Percentiles rank a stretch among this genome's conserved stretches.
Evolutionary conservation across 2,888 invertebrate species (phyloP).

Genomic region (Leucoma salicis): DNA sequence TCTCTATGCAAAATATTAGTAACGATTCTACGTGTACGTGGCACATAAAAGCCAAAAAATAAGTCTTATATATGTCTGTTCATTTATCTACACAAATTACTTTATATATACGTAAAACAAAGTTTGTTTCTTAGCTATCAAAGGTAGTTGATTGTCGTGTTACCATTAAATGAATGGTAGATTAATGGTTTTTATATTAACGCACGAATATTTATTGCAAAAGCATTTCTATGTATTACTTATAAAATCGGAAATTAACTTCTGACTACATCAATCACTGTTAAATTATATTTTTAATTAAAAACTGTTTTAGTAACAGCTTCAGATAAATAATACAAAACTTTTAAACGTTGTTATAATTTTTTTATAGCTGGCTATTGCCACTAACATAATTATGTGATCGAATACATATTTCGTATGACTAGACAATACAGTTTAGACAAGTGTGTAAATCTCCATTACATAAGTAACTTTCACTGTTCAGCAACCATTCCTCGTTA

Average conservation of each 20-base stretch:
- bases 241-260: constrained; percentile 3
- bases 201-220: too few species aligned
- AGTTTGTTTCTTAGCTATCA: too few species aligned
- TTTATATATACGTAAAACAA: too few species aligned
- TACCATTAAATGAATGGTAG: too few species aligned
- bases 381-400: background rate
- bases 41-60: too few species aligned
- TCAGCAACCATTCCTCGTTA: constrained; percentile 44
- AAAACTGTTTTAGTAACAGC: constrained; percentile 4
- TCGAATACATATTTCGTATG: constrained; percentile 25
- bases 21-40: too few species aligned
- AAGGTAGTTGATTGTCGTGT: too few species aligned
- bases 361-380: background rate
- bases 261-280: background rate
- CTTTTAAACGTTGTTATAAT: background rate
- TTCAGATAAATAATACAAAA: constrained; percentile 10
- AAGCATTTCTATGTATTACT: background rate
- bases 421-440: constrained; percentile 34
- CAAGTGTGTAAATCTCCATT: constrained; percentile 46
- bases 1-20: too few species aligned
- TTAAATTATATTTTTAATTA: constrained; percentile 13
- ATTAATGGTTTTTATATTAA: too few species aligned
- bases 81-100: too few species aligned
- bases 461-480: constrained; percentile 64
- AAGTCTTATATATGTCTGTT: too few species aligned